Base-by-base conservation (phyloP, 1,140 invertebrate genomes). In the Drosophila grimshawi region DNA sequence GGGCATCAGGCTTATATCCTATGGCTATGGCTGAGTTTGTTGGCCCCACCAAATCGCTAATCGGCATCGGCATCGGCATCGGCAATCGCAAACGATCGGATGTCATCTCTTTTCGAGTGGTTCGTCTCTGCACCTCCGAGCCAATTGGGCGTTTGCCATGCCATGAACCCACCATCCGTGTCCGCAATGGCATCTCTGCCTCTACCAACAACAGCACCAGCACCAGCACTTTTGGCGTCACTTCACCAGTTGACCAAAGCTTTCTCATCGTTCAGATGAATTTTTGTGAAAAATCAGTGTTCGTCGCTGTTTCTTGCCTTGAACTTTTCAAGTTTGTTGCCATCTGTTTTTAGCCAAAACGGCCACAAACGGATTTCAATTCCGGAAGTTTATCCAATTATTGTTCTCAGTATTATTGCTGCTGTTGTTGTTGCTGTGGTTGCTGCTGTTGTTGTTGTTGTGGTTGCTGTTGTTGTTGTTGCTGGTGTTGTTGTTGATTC, bases 361-460 rank as follows among this genome's bases (percentile, higher is more conserved):
- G 5, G 43, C 8, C 53, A 45, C 32, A 35, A 55, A 43, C 51
- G 39, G 39, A 64, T 43, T 55, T 49, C 59, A 67, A 63, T 64
- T 75, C 76, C 80, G 80, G 80, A 82, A 82, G 80, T 76, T 78
- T 81, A 57, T 57, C 70, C 59, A 82, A 78, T 75, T 70, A 46
- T 71, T 69, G 46, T 75, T 46, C 11, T 35, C 55, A 1, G 27
- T 27, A 10, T 48, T 55, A 51, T 45, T 35, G 51, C 11, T 61
- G 33, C 11, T 61, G 33, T 35, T 49, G 43, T 33, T 72, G 33
- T 66, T 51, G 45, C 45, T 35, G 8, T 53, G 59, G 39, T 78
- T 66, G 46, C 61, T 76, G 41, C 70, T 43, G 29, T 32, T 59
- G 3, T 43, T 29, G n/a, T 33, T 72, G 30, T 59, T 48, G 41